phyloP scores from a whole-genome alignment of 1,140 invertebrate species.

The Drosophila teissieri region DNA sequence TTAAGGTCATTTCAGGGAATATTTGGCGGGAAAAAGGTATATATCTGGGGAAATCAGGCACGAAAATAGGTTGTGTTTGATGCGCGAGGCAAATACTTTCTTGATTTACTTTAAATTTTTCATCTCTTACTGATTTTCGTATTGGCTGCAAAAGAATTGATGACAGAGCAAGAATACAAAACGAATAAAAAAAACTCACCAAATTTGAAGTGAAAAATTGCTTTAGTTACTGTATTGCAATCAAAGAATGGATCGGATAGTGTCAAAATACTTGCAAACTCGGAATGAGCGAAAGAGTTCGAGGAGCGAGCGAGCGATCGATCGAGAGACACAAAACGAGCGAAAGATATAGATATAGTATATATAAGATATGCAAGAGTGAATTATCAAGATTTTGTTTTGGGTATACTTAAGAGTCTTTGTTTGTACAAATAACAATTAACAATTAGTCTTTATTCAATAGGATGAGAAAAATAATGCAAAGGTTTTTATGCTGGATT shows the following conservation, averaged over 20 bases:
- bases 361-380: slow-evolving; percentile 61
- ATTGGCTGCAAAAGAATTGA: slow-evolving; percentile 75
- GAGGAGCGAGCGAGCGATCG: slow-evolving; percentile 73
- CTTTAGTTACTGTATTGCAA: slow-evolving; percentile 75
- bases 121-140: slow-evolving; percentile 47
- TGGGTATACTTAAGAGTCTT: slow-evolving; percentile 24
- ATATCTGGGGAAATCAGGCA: slow-evolving; percentile 13
- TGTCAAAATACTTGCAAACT: slow-evolving; percentile 68
- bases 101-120: slow-evolving; percentile 67
- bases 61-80: slow-evolving; percentile 54
- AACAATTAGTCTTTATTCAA: slow-evolving; percentile 62
- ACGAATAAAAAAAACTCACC: slow-evolving; percentile 78
- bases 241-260: slow-evolving; percentile 66
- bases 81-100: slow-evolving; percentile 58
- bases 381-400: slow-evolving; percentile 53
- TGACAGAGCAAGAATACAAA: slow-evolving; percentile 72
- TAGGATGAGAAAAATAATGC: slow-evolving; percentile 78
- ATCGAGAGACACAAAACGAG: slow-evolving; percentile 76
- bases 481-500: slow-evolving; percentile 72
- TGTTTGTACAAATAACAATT: slow-evolving; percentile 55
- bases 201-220: slow-evolving; percentile 71
- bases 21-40: neutral
- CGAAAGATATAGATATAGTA: slow-evolving; percentile 64
- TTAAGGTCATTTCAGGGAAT: slow-evolving; percentile 1
- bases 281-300: slow-evolving; percentile 76